These are phyloP conservation scores for Drosophila bocqueti DNA, from an alignment of 1,140 invertebrate genomes.

Conservation along the genomic window DNA sequence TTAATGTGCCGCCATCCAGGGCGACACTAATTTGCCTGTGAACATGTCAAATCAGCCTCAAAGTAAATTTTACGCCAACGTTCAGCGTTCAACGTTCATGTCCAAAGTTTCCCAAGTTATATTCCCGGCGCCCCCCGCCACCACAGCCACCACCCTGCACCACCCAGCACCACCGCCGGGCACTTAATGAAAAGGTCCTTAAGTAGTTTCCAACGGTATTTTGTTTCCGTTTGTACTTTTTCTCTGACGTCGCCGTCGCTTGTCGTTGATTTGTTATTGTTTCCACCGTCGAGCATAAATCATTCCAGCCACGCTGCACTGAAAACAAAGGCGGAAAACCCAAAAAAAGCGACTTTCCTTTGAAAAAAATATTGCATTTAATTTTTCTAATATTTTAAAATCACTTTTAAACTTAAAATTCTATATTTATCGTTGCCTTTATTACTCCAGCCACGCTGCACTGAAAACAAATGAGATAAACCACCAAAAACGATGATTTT, in stretches of 20 bases:
- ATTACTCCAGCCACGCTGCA: no score
- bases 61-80: conserved; percentile 72
- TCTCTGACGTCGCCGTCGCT: conserved; percentile 61
- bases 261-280: conserved; percentile 81
- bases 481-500: no score
- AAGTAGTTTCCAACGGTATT: conserved; percentile 84
- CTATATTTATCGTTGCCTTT: no score
- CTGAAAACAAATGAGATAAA: no score
- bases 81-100: conserved; percentile 10
- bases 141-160: conserved; percentile 10
- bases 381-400: no score
- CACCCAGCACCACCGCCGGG: conserved; percentile 30
- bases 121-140: conserved; percentile 5
- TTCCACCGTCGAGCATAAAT: conserved; percentile 76
- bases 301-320: conserved; percentile 37
- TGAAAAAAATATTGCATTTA: no score
- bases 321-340: no score
- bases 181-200: conserved; percentile 84
- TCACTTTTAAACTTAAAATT: no score
- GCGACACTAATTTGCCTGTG: conserved; percentile 82
- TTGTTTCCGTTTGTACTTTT: conserved; percentile 82
- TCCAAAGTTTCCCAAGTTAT: conserved; percentile 30
- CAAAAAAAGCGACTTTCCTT: no score
- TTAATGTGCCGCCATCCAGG: conserved; percentile 73
- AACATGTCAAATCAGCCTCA: conserved; percentile 82